A percentile compares a stretch with the other conserved stretches of the same genome.
Evolutionary conservation across 2,797 vertebrate genomes (phyloP).

Genomic region (Halcyon chelicuti): DNA sequence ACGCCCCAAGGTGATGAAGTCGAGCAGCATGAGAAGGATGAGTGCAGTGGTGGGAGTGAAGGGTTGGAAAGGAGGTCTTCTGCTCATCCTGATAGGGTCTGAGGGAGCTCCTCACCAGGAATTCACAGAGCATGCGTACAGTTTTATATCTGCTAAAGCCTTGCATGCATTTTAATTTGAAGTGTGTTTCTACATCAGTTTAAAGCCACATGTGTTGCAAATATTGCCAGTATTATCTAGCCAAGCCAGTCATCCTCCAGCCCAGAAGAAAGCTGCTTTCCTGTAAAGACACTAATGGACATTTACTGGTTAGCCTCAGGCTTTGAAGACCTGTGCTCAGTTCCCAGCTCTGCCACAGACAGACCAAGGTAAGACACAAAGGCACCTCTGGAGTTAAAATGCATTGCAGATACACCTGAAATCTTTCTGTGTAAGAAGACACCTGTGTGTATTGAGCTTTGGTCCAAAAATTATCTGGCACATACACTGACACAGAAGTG

Average conservation of each 20-base stretch:
- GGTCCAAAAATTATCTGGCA: background rate
- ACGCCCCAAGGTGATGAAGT: background rate
- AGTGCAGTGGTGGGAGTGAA: background rate
- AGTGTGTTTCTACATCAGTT: background rate
- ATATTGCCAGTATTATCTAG: background rate
- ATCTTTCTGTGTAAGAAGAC: background rate
- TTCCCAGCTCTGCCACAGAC: background rate
- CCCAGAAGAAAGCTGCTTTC: background rate
- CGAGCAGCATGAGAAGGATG: background rate
- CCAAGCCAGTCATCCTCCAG: background rate
- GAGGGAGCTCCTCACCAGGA: background rate
- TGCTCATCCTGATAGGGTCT: fast-evolving
- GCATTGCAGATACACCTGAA: background rate
- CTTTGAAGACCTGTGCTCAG: background rate
- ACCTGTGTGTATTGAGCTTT: background rate
- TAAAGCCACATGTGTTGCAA: background rate
- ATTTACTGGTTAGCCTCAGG: background rate
- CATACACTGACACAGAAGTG: background rate
- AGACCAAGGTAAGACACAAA: background rate
- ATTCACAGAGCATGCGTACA: fast-evolving
- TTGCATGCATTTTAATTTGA: background rate
- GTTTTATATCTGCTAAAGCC: background rate
- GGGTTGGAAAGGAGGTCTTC: background rate
- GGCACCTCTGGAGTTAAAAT: background rate
- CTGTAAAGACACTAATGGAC: background rate